Conservation (phyloP, 2,888 invertebrate species). For the Acheta domesticus region DNA sequence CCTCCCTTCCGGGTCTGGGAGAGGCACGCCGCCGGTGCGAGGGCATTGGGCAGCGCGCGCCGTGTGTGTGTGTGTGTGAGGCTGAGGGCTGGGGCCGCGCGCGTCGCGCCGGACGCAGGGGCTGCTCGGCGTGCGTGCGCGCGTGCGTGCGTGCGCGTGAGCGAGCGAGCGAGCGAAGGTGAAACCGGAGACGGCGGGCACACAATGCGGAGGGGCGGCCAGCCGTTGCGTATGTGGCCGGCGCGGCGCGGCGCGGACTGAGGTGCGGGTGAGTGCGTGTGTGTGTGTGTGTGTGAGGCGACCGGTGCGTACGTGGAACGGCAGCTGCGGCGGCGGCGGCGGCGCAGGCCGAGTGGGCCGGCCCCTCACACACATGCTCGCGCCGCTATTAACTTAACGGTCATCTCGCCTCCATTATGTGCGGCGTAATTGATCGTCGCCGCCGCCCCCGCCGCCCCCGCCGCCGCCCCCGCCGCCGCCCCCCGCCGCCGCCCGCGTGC, state of each 20-base stretch:
- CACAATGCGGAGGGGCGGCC: too few relatives aligned
- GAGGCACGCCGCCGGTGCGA: too few relatives aligned
- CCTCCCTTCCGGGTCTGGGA: too few relatives aligned
- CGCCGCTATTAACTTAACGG: constrained; percentile 18
- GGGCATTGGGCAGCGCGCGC: too few relatives aligned
- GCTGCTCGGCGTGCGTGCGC: neutral
- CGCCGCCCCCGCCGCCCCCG: neutral
- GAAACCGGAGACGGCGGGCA: too few relatives aligned
- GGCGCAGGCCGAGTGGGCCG: neutral
- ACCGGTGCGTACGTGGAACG: neutral
- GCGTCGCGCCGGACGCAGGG: too few relatives aligned
- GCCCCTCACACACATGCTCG: constrained; percentile 9
- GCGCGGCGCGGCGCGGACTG: neutral
- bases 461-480: neutral
- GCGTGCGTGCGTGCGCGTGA: neutral
- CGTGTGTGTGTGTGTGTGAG: too few relatives aligned
- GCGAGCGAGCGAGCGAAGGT: neutral
- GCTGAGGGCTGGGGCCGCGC: too few relatives aligned
- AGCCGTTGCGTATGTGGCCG: too few relatives aligned
- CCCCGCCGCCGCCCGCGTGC: neutral
- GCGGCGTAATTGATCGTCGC: neutral
- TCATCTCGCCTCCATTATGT: constrained; percentile 18
- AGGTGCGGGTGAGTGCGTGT: neutral
- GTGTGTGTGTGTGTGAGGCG: neutral
- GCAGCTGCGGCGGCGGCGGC: neutral